Evolutionary conservation across 2,797 vertebrate genomes (phyloP), one percentile per base, ranked within the genome.

Genomic region (Chloroceryle amazona): DNA sequence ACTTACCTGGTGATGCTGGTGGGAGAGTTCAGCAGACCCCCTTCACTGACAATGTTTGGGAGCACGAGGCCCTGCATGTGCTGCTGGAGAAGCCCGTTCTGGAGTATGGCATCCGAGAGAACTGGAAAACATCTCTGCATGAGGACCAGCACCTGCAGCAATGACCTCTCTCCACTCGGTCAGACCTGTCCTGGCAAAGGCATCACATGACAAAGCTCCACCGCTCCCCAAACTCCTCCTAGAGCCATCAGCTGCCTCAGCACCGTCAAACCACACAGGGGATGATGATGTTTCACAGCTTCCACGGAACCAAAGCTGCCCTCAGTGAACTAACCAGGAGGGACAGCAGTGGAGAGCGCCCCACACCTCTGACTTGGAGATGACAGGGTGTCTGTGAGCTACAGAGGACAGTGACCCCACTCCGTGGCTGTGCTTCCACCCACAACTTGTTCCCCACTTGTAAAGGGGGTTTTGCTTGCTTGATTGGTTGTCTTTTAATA

Each of bases 1-100:
- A 68, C 97, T 96, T 70, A 97, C 96, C 92, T 79, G 0, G 84
- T 94, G 88, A 97, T 93, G 81, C 68, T 86, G 62, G 70, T 80
- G 76, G 91, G 51, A 39, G 95, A 62, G 80, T 29, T 79, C 68
- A 88, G 71, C 80, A 88, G 51, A 63, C 86, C 22, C 72, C 86
- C 92, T 26, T 87, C 70, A 20, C 83, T 21, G 78, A 86, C 19
- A 61, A 97, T 92, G 86, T 89, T 90, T 6, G 94, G 90, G 41
- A 97, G 13, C 82, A 66, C 49, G 0, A 97, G 73, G 18, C 58
- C 80, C 80, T 92, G 89, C 62, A 97, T 42, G 39, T 95, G 86
- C 47, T 67, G 76, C 41, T 89, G 62, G n/a, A 97, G 83, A 20
- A 96, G 78, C 20, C 76, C 76, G 0, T 44, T 66, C 3, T 23